Evolutionary conservation across 2,888 invertebrate species (phyloP).

Genomic region (Chymomyza amoena): DNA sequence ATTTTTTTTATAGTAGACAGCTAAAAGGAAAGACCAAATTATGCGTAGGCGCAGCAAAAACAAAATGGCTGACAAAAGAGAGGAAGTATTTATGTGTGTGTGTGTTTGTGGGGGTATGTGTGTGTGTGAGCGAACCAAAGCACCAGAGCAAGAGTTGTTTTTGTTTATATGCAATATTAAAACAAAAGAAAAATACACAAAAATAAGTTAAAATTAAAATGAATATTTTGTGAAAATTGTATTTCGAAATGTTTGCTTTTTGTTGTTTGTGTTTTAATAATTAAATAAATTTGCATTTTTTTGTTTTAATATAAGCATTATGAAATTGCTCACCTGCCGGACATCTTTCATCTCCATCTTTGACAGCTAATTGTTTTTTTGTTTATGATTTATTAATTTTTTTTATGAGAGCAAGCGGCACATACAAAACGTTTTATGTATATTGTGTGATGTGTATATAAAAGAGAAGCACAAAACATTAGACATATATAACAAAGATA

Average conservation of each 20-base stretch:
- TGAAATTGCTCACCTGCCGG: slow-evolving; percentile 82
- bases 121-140: slow-evolving; percentile 30
- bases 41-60: slow-evolving; percentile 61
- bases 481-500: slow-evolving; percentile 32
- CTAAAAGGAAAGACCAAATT: slow-evolving; percentile 58
- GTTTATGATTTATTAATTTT: slow-evolving; percentile 28
- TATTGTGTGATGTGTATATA: slow-evolving; percentile 24
- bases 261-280: slow-evolving; percentile 40
- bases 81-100: slow-evolving; percentile 16
- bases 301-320: slow-evolving; percentile 30
- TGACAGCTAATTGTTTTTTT: slow-evolving; percentile 80
- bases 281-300: slow-evolving; percentile 45
- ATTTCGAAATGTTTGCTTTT: slow-evolving; percentile 16
- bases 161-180: slow-evolving; percentile 4
- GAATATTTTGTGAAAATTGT: slow-evolving; percentile 5
- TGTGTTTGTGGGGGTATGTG: slow-evolving; percentile 10
- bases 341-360: slow-evolving; percentile 84
- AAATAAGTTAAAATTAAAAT: slow-evolving; percentile 9
- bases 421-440: slow-evolving; percentile 39
- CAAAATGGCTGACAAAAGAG: slow-evolving; percentile 50
- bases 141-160: slow-evolving; percentile 49
- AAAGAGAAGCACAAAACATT: slow-evolving; percentile 60
- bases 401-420: slow-evolving; percentile 52
- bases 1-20: slow-evolving; percentile 14
- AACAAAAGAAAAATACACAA: slow-evolving; percentile 30